Evolutionary conservation across 2,888 invertebrate species (phyloP).

Genomic region (Diadegma fenestrale): DNA sequence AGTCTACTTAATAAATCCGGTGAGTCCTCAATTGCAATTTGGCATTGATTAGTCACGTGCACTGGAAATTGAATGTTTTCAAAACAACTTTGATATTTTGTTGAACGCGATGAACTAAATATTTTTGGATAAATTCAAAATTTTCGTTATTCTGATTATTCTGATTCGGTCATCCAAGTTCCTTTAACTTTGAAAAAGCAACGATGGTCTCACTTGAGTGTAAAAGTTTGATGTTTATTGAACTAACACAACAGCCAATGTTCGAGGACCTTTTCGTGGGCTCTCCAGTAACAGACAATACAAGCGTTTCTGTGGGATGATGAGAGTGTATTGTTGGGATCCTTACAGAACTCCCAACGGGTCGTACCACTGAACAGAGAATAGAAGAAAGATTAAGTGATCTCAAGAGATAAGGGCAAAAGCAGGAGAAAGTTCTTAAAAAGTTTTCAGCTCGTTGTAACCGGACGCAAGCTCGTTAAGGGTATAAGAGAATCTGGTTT

Average conservation of each 20-base stretch:
- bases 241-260: neutral
- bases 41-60: neutral
- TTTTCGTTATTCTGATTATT: no score
- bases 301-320: neutral
- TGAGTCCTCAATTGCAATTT: neutral
- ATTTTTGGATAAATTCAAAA: no score
- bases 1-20: constrained; percentile 1
- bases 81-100: no score
- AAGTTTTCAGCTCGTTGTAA: neutral
- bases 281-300: neutral
- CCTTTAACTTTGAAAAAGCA: no score
- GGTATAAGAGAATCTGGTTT: neutral
- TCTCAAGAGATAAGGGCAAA: neutral
- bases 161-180: no score
- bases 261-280: neutral
- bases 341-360: constrained; percentile 14
- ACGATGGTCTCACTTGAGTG: neutral
- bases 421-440: constrained; percentile 2
- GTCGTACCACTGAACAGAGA: neutral
- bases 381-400: neutral
- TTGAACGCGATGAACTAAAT: no score
- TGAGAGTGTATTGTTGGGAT: neutral
- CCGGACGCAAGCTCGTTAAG: neutral
- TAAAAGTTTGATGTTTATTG: neutral
- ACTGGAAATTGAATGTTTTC: no score